phyloP scores from a whole-genome alignment of 2,113 vertebrate species.

The Halichoerus grypus region DNA sequence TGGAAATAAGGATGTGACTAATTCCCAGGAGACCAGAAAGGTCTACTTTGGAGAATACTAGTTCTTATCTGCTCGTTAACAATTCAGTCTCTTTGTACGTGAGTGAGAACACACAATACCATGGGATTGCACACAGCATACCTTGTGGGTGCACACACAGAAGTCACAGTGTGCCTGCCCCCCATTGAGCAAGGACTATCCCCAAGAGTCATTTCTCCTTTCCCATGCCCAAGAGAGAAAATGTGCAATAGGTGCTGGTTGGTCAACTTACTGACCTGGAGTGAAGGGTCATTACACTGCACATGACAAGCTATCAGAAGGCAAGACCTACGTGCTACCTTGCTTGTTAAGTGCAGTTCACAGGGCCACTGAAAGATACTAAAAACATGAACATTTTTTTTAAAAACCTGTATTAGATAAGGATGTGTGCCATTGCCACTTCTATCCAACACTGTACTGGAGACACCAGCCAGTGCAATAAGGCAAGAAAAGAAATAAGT shows the following conservation, averaged over 20 bases:
- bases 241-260: neutral
- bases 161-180: neutral
- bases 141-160: neutral
- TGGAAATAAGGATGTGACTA: neutral
- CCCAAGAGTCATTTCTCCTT: neutral
- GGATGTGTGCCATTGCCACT: neutral
- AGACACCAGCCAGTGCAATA: neutral
- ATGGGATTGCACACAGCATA: neutral
- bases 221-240: constrained; percentile 16
- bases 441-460: neutral
- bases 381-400: constrained; percentile 41
- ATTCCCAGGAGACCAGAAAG: neutral
- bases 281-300: neutral
- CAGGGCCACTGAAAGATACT: constrained; percentile 12
- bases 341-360: constrained; percentile 40
- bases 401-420: neutral
- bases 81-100: neutral
- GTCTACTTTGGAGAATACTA: neutral
- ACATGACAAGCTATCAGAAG: neutral
- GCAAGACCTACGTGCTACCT: neutral
- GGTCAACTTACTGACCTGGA: neutral
- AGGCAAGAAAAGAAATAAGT: constrained; percentile 13
- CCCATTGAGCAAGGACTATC: neutral
- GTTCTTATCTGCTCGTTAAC: neutral
- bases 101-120: neutral